These are phyloP conservation scores for Whitmania pigra DNA, from an alignment of 1,140 invertebrate genomes.

Conservation along the genomic window DNA sequence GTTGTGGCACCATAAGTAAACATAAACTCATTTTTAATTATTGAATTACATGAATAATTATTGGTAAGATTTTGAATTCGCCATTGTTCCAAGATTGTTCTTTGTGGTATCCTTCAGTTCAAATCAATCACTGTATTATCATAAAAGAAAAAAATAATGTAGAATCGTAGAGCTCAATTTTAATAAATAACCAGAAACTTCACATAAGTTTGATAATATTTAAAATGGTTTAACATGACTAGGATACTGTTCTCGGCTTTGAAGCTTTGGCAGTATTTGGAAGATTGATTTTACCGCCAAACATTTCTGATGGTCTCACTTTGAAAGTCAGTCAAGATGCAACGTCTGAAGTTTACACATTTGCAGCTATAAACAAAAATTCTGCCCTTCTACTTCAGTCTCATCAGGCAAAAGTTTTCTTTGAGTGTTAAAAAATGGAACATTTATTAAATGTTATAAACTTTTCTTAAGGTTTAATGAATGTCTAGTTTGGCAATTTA, in stretches of 20 bases:
- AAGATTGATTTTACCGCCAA: not conserved
- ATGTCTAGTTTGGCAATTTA: too few relatives aligned
- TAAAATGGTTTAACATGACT: not conserved
- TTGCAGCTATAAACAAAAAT: not conserved
- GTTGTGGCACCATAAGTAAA: too few relatives aligned
- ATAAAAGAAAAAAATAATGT: too few relatives aligned
- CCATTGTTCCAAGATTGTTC: too few relatives aligned
- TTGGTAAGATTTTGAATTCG: not conserved
- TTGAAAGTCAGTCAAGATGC: not conserved
- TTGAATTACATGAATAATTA: not conserved
- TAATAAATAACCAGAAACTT: not conserved
- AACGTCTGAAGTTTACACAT: not conserved
- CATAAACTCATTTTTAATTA: not conserved
- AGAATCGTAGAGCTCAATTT: too few relatives aligned
- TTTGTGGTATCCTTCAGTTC: too few relatives aligned
- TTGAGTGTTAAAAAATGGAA: too few relatives aligned
- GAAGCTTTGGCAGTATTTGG: slow-evolving; percentile 1
- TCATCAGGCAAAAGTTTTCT: not conserved
- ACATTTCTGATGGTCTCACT: not conserved
- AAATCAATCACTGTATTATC: too few relatives aligned
- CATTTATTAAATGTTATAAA: too few relatives aligned
- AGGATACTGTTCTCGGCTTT: slow-evolving; percentile 8
- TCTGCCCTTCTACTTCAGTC: not conserved
- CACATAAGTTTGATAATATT: not conserved
- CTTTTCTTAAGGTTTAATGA: too few relatives aligned